Evolutionary conservation across 2,888 invertebrate species (phyloP), one percentile per base, ranked within the genome.

Genomic region (Sphaeridia pumilis): DNA sequence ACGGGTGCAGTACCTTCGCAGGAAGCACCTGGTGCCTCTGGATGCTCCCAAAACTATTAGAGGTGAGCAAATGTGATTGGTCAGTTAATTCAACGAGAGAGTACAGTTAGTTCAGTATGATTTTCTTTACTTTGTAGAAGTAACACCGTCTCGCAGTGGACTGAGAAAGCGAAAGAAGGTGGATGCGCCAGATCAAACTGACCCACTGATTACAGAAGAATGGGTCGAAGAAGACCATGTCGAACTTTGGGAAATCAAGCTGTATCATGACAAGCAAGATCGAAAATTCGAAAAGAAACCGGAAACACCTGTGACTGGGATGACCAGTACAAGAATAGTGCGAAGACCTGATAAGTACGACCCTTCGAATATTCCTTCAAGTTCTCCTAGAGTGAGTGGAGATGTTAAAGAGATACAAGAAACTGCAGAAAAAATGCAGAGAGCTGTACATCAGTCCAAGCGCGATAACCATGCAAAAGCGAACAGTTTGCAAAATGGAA

Each of bases 191-290:
- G 88, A 89, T 69, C 87, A 87, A 67, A 89, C 87, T 5, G 92
- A 93, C 69, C 94, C 95, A 0, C 88, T 90, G 74, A 88, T 94
- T 12, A 80, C 84, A 0, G 94, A 95, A 71, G 87, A 87, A 67
- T 95, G 95, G 95, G 85, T 93, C 0, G 90, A 92, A 64, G 95
- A 97, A 71, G 92, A 93, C 62, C 87, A 88, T 69, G 72, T 97
- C 42, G 94, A 95, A 68, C 72, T 97, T 35, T 95, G 94, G 94
- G 94, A 95, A 73, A 92, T 95, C 56, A 88, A 88, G 66, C 83
- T 86, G 66, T 92, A 89, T 69, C 87, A 87, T 22, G 90, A 92
- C 70, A 82, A 80, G 78, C 81, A 77, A 20, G 61, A 60, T n/a
- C 63, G 54, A 38, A 61, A 60, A 34, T 31, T 36, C 10, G 60